Percentiles rank a stretch among this genome's conserved stretches.
These are phyloP conservation scores for Anabas testudineus DNA, from an alignment of 2,797 vertebrate genomes.

Conservation along the genomic window DNA sequence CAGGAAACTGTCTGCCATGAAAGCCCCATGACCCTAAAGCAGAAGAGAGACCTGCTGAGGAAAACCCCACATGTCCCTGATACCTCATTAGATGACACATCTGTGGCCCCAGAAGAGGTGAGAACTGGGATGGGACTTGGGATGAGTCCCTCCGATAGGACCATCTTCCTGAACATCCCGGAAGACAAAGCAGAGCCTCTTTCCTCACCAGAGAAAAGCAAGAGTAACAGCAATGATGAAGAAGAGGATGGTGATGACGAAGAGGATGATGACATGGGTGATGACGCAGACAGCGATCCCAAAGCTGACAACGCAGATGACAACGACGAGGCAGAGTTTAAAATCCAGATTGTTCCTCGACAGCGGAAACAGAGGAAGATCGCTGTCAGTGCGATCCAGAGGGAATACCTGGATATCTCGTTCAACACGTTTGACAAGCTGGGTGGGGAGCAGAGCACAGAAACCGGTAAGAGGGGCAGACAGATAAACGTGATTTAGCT, in stretches of 20 bases:
- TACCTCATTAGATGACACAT: conserved; percentile 88
- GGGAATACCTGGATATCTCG: conserved; percentile 98
- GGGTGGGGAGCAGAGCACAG: conserved; percentile 89
- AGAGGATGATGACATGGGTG: conserved; percentile 89
- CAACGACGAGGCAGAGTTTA: conserved; percentile 94
- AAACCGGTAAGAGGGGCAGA: conserved; percentile 86
- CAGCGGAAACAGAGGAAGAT: conserved; percentile 98
- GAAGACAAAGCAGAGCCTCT: conserved; percentile 87
- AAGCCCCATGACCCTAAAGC: conserved; percentile 92
- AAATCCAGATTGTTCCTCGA: conserved; percentile 97
- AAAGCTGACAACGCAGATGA: conserved; percentile 83
- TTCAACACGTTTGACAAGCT: conserved; percentile 96
- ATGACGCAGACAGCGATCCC: conserved; percentile 87
- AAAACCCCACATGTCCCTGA: conserved; percentile 92
- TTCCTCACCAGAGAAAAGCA: conserved; percentile 86
- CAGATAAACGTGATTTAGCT: background rate
- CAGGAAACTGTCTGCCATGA: conserved; percentile 81
- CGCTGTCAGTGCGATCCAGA: conserved; percentile 98
- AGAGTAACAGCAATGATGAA: conserved; percentile 82
- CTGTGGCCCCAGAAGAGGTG: conserved; percentile 74
- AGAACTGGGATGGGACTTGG: conserved; percentile 61
- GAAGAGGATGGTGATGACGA: conserved; percentile 89
- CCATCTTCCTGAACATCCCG: conserved; percentile 90
- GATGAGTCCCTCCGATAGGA: conserved; percentile 85
- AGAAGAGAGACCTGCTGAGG: conserved; percentile 93